Conservation (phyloP, 2,797 vertebrate species). For the Danionella dracula region DNA sequence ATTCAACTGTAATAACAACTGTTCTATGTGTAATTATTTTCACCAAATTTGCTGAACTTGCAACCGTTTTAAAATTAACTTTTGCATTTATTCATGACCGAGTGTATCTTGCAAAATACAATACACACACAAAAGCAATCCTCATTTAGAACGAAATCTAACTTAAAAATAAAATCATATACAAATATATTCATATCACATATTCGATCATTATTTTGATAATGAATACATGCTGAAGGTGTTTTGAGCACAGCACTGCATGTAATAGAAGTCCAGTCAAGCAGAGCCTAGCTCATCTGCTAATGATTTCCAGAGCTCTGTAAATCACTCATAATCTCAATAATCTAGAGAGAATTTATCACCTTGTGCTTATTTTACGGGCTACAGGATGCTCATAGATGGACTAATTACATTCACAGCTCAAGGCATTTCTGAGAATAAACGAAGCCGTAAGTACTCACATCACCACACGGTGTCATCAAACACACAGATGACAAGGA, state of each 20-base stretch:
- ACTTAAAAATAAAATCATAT: too few relatives aligned
- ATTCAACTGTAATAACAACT: too few relatives aligned
- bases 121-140: too few relatives aligned
- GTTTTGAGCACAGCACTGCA: neutral
- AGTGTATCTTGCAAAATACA: too few relatives aligned
- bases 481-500: neutral
- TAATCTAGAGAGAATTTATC: slow-evolving; percentile 11
- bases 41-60: too few relatives aligned
- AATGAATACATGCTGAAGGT: neutral
- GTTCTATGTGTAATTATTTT: too few relatives aligned
- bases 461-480: slow-evolving; percentile 42
- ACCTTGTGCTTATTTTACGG: slow-evolving; percentile 3
- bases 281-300: neutral
- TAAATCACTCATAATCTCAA: slow-evolving; percentile 34
- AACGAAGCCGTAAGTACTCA: slow-evolving; percentile 9
- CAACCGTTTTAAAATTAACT: too few relatives aligned
- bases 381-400: slow-evolving; percentile 32
- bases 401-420: slow-evolving; percentile 18
- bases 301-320: slow-evolving; percentile 12
- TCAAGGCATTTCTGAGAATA: neutral
- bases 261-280: neutral
- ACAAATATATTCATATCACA: too few relatives aligned
- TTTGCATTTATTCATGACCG: too few relatives aligned
- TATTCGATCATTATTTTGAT: too few relatives aligned
- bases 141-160: too few relatives aligned